Base-by-base conservation (phyloP, 2,888 invertebrate species). In the Watsonalla binaria region DNA sequence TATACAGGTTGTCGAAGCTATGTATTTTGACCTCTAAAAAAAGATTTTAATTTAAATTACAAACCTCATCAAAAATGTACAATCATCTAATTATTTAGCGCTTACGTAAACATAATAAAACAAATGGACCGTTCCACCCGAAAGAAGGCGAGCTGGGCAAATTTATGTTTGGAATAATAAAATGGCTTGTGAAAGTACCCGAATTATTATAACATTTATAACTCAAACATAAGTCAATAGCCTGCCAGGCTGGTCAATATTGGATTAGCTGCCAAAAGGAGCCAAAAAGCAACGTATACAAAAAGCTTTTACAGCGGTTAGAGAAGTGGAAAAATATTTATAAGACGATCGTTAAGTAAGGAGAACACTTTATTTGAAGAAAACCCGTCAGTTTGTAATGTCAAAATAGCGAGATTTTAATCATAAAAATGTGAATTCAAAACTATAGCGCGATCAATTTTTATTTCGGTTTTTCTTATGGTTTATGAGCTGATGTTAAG, bases 261-360 rank as follows among this genome's bases (percentile, higher is more conserved):
- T 90, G 85, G 90, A 90, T 90, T 90, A 90, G 80, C 89, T 72
- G 82, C 77, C 89, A 88, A 90, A 90, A 90, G 90, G 90, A 90
- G 86, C 82, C 89, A 89, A 90, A 90, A 90, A 89, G 90, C 90
- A 86, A 87, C 90, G 90, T 90, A 89, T 90, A 90, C 90, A 90
- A 89, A 90, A 90, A 90, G 90, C 90, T 90, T 90, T 90, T 87
- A 90, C 86, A 82, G 86, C 83, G 84, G 89, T 86, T 86, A 86
- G 79, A 84, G 70, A 76, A 71, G 76, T 67, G 77, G 78, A 88
- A 90, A 90, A 90, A 90, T 90, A 85, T 89, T 89, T 88, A 87
- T 87, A 78, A 84, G 88, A 81, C 65, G 83, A 66, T 77, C 60
- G 63, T 59, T 60, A 57, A 64, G 61, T 67, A 67, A 65, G 78